Percentiles rank a stretch among this genome's conserved stretches.
phyloP scores from a whole-genome alignment of 23 tunicate species.

The Ciona savignyi region DNA sequence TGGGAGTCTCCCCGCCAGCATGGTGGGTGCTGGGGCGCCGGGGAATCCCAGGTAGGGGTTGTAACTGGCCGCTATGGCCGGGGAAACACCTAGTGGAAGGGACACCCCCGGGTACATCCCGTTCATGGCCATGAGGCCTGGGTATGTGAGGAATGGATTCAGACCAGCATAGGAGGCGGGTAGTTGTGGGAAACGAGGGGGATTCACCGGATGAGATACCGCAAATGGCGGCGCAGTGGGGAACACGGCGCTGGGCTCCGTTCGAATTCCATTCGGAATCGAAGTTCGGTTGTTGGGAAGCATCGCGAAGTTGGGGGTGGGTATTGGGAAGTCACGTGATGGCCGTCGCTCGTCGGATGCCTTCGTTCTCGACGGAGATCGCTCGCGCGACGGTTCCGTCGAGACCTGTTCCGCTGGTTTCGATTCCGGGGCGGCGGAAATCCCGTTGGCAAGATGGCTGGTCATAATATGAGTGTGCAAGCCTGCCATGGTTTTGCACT shows the following conservation, averaged over 20 bases:
- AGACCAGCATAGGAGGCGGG: not conserved
- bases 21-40: not conserved
- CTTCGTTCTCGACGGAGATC: not conserved
- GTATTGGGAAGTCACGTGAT: slow-evolving; percentile 17
- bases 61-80: not conserved
- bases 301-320: slow-evolving; percentile 13
- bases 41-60: not conserved
- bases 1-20: slow-evolving; percentile 2
- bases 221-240: not conserved
- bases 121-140: not conserved
- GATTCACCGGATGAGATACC: not conserved
- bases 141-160: slow-evolving; percentile 6
- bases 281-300: not conserved
- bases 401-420: not conserved
- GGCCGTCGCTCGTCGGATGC: not conserved
- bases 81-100: not conserved
- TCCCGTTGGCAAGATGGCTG: slow-evolving; percentile 1
- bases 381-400: not conserved
- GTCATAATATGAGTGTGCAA: slow-evolving; percentile 18
- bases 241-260: not conserved
- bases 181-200: not conserved
- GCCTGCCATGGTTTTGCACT: slow-evolving; percentile 17
- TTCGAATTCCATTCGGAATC: not conserved
- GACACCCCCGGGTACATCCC: not conserved
- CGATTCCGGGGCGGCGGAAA: not conserved